A percentile compares a stretch with the other conserved stretches of the same genome.
phyloP scores from a whole-genome alignment of 2,888 invertebrate species.

The Eupelmus urozonus region DNA sequence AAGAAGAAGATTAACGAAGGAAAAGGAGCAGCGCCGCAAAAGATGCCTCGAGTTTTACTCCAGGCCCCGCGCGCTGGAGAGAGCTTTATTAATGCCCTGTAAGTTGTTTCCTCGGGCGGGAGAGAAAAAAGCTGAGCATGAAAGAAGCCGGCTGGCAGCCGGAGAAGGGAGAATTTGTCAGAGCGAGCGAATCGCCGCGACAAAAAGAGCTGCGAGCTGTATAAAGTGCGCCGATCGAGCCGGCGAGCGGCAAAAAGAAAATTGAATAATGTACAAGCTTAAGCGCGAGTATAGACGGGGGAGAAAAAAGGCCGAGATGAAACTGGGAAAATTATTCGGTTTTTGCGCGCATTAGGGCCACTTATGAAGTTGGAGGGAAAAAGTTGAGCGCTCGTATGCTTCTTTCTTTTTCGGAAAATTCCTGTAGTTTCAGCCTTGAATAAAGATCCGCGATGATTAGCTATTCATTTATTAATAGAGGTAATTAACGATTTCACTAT shows the following conservation, averaged over 20 bases:
- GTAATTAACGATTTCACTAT: too few relatives aligned
- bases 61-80: neutral
- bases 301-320: too few relatives aligned
- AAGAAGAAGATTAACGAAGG: conserved; percentile 49
- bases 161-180: conserved; percentile 46
- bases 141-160: conserved; percentile 26
- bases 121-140: conserved; percentile 28
- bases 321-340: too few relatives aligned
- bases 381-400: too few relatives aligned
- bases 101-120: conserved; percentile 43
- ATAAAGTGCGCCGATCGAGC: neutral
- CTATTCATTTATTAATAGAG: too few relatives aligned
- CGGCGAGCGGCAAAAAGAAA: neutral
- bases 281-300: neutral
- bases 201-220: conserved; percentile 8
- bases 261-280: too few relatives aligned
- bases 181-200: neutral
- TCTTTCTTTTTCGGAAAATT: too few relatives aligned
- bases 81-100: conserved; percentile 52
- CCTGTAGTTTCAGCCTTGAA: too few relatives aligned
- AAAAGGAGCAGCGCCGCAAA: conserved; percentile 37
- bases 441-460: too few relatives aligned
- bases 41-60: conserved; percentile 42
- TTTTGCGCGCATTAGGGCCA: too few relatives aligned
- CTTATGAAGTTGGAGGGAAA: too few relatives aligned